Evolutionary conservation across 2,888 invertebrate genomes (phyloP).

Genomic region (Charanyca ferruginea): DNA sequence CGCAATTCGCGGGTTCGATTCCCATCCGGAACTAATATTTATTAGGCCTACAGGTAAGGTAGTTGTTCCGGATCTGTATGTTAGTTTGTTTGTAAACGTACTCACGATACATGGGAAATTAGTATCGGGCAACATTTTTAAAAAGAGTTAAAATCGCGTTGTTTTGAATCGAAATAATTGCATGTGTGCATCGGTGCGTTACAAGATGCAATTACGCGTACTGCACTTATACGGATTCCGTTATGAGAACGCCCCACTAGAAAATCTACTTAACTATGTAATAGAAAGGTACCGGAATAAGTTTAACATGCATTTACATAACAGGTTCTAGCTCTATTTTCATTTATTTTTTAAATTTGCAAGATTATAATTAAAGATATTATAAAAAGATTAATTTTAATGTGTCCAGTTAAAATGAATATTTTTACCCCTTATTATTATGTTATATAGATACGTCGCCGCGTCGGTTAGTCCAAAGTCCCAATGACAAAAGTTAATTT

Average conservation of each 20-base stretch:
- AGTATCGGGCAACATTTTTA: too few relatives aligned
- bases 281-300: slow-evolving; percentile 53
- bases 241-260: slow-evolving; percentile 62
- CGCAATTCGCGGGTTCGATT: too few relatives aligned
- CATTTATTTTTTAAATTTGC: too few relatives aligned
- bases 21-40: too few relatives aligned
- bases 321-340: slow-evolving; percentile 36
- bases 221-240: slow-evolving; percentile 77
- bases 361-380: too few relatives aligned
- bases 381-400: too few relatives aligned
- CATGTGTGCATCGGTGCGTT: slow-evolving; percentile 67
- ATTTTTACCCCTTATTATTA: background rate
- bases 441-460: background rate
- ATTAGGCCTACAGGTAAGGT: too few relatives aligned
- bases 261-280: slow-evolving; percentile 57
- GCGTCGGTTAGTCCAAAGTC: too few relatives aligned
- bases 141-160: slow-evolving; percentile 40
- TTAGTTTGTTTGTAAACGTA: too few relatives aligned
- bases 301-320: slow-evolving; percentile 41
- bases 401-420: too few relatives aligned
- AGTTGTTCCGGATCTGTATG: too few relatives aligned
- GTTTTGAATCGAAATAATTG: slow-evolving; percentile 47
- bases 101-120: too few relatives aligned
- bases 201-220: slow-evolving; percentile 73
- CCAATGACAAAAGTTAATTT: background rate